A percentile compares a stretch with the other conserved stretches of the same genome.
These are phyloP conservation scores for Drosophila prolongata DNA, from an alignment of 2,888 invertebrate species.

Conservation along the genomic window DNA sequence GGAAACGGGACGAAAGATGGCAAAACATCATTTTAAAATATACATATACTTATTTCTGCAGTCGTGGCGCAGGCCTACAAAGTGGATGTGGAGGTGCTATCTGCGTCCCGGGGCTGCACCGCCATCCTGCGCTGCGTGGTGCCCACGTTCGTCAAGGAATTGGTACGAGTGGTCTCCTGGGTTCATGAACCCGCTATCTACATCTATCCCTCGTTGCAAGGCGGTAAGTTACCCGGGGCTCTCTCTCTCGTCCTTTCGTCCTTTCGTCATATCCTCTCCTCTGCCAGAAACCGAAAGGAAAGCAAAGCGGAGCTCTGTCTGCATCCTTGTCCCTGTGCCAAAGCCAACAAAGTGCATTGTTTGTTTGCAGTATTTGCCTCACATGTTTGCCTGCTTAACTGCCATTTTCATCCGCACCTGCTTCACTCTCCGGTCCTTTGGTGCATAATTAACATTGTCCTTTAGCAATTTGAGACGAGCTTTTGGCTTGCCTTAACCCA, in stretches of 20 bases:
- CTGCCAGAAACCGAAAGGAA: conserved; percentile 44
- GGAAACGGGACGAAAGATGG: not conserved
- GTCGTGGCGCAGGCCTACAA: conserved; percentile 91
- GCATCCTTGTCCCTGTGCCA: conserved; percentile 67
- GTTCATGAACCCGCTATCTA: conserved; percentile 90
- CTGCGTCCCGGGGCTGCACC: conserved; percentile 89
- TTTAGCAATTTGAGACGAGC: conserved; percentile 73
- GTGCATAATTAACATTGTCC: conserved; percentile 80
- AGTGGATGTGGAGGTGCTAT: conserved; percentile 89
- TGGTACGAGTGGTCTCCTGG: conserved; percentile 91
- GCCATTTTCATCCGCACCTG: conserved; percentile 37
- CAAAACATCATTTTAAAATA: conserved; percentile 10
- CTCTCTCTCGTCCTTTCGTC: conserved; percentile 10
- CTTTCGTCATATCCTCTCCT: conserved; percentile 5
- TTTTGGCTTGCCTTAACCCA: conserved; percentile 61
- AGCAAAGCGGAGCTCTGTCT: conserved; percentile 30
- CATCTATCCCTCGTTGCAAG: conserved; percentile 90
- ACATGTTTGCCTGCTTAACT: conserved; percentile 74
- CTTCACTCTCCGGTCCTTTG: conserved; percentile 54
- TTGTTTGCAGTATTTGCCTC: conserved; percentile 74
- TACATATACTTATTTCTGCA: conserved; percentile 76
- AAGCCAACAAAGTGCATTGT: conserved; percentile 80
- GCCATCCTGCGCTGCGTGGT: conserved; percentile 90
- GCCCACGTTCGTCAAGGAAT: conserved; percentile 90
- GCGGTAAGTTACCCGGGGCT: conserved; percentile 86